Percentiles rank a stretch among this genome's conserved stretches.
phyloP scores from a whole-genome alignment of 2,797 vertebrate genomes.

The Amblyraja radiata region DNA sequence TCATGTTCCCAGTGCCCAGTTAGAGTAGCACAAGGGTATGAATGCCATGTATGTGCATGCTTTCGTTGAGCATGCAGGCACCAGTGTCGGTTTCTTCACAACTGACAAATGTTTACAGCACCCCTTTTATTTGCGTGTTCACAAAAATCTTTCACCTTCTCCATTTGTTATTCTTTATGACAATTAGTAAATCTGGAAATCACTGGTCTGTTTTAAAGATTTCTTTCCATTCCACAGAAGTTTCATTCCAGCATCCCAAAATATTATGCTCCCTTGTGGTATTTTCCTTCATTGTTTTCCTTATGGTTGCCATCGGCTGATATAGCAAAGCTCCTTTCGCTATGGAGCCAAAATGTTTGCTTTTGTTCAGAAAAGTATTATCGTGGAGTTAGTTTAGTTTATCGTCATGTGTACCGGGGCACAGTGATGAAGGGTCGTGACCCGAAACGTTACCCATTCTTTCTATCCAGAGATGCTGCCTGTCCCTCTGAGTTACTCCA shows the following conservation, averaged over 20 bases:
- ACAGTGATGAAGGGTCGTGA: no score
- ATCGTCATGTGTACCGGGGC: no score
- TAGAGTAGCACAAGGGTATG: not conserved
- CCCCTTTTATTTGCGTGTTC: not conserved
- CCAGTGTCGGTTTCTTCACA: not conserved
- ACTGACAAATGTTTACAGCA: not conserved
- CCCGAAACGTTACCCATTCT: no score
- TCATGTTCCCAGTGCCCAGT: not conserved
- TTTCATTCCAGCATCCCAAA: not conserved
- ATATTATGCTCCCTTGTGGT: not conserved
- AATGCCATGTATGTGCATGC: slow-evolving; percentile 1
- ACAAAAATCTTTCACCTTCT: not conserved
- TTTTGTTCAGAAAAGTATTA: not conserved
- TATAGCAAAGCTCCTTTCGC: not conserved
- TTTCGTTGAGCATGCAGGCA: not conserved
- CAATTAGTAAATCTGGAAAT: not conserved
- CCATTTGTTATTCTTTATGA: slow-evolving; percentile 8
- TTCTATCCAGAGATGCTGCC: no score
- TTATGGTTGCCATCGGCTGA: not conserved
- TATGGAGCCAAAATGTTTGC: not conserved
- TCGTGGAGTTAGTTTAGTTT: not conserved
- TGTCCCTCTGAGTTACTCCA: no score
- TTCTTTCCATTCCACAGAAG: not conserved
- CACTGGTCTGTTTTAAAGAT: not conserved
- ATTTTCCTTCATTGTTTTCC: not conserved